These are phyloP conservation scores for Porphyrio hochstetteri DNA, from an alignment of 2,113 vertebrate genomes.

Conservation along the genomic window DNA sequence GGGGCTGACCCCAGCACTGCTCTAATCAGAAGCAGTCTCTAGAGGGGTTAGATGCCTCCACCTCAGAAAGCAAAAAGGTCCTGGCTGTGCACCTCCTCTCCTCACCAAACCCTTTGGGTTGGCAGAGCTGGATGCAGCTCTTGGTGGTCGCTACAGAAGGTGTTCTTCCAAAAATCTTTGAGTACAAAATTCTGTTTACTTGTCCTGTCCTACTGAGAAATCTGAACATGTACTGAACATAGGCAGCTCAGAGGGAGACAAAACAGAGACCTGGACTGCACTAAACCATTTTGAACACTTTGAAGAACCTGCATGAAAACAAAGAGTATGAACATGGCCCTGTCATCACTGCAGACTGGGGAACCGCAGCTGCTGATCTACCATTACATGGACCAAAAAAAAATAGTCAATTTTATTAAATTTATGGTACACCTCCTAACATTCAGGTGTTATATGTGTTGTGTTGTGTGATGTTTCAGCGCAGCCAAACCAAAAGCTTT, in stretches of 20 bases:
- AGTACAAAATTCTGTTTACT: neutral
- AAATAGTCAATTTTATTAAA: neutral
- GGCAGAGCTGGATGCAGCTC: neutral
- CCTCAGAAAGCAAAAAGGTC: neutral
- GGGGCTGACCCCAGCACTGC: neutral
- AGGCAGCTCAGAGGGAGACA: neutral
- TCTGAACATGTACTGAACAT: neutral
- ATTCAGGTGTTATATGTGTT: neutral
- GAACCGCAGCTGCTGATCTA: neutral
- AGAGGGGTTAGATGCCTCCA: neutral
- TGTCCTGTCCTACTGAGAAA: neutral
- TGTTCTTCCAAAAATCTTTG: neutral
- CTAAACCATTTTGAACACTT: neutral
- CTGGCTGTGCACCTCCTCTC: neutral
- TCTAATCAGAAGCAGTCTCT: neutral
- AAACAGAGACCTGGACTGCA: neutral
- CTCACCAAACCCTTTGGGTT: neutral
- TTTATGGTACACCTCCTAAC: neutral
- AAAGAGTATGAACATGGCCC: neutral
- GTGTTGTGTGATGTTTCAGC: neutral
- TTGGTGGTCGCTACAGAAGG: neutral
- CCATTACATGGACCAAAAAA: accelerated
- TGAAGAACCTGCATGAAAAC: neutral
- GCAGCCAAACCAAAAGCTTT: neutral
- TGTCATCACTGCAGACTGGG: neutral